Conservation (phyloP, 1,140 invertebrate species). For the Neodiprion virginianus region DNA sequence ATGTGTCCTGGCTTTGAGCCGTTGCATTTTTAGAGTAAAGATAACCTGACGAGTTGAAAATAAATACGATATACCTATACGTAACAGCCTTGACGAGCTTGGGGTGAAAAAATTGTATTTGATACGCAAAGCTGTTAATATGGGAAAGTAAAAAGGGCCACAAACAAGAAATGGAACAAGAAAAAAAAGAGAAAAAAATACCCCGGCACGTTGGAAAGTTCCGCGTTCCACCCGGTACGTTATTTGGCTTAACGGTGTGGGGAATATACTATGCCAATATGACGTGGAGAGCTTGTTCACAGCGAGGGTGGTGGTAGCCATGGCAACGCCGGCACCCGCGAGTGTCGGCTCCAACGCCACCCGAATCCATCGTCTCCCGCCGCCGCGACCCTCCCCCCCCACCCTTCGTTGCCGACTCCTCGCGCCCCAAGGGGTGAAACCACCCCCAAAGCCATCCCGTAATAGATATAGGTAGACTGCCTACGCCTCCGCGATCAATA, state of each 20-base stretch:
- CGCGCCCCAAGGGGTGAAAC: slow-evolving; percentile 46
- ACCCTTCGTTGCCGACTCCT: slow-evolving; percentile 18
- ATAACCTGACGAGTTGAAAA: too few relatives aligned
- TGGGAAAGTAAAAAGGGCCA: too few relatives aligned
- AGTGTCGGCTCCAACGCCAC: slow-evolving; percentile 68
- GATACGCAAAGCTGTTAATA: too few relatives aligned
- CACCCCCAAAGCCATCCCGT: slow-evolving; percentile 52
- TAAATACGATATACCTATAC: too few relatives aligned
- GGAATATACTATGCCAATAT: slow-evolving; percentile 63
- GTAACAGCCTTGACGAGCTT: too few relatives aligned
- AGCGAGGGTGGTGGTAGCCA: slow-evolving; percentile 65
- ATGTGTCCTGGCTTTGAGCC: too few relatives aligned
- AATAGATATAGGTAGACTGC: slow-evolving; percentile 48
- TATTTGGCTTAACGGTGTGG: slow-evolving; percentile 60
- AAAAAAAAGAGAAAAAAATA: not conserved
- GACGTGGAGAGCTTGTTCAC: slow-evolving; percentile 63
- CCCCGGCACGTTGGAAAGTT: not conserved
- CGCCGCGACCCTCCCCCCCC: slow-evolving; percentile 33
- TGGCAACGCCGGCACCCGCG: slow-evolving; percentile 68
- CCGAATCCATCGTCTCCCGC: slow-evolving; percentile 59
- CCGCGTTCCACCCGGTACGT: slow-evolving; percentile 56
- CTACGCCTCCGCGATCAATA: slow-evolving; percentile 60
- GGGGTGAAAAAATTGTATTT: too few relatives aligned
- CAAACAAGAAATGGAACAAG: not conserved
- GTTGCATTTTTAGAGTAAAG: too few relatives aligned